A percentile compares a stretch with the other conserved stretches of the same genome.
Conservation (phyloP, 2,888 invertebrate species). For the Meganola albula region DNA sequence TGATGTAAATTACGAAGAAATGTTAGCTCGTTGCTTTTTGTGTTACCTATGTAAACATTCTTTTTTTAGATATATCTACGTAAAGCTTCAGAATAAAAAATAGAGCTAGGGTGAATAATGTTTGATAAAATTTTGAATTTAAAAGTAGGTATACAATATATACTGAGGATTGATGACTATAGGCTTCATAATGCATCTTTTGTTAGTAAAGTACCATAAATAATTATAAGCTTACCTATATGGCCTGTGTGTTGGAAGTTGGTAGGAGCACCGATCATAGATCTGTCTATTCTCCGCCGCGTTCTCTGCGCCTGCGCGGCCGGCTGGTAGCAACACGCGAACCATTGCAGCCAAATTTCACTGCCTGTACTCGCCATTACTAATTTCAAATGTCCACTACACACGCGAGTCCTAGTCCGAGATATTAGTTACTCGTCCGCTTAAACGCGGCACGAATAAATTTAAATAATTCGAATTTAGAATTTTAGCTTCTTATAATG, state of each 20-base stretch:
- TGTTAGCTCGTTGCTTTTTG: no score
- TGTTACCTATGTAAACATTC: no score
- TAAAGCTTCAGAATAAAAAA: no score
- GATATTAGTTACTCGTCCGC: slow-evolving; percentile 26
- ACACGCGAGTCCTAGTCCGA: slow-evolving; percentile 31
- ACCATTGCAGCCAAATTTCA: slow-evolving; percentile 94
- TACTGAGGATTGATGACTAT: not conserved
- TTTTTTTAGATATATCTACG: no score
- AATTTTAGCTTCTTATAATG: slow-evolving; percentile 29
- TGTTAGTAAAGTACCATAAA: no score
- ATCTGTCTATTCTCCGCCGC: slow-evolving; percentile 89
- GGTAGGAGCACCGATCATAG: slow-evolving; percentile 97
- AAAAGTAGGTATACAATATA: not conserved
- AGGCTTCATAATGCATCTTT: no score
- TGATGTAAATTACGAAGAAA: not conserved
- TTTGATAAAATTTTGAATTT: not conserved
- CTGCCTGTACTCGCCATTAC: slow-evolving; percentile 84
- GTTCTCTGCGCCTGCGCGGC: slow-evolving; percentile 84
- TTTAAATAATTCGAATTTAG: slow-evolving; percentile 15
- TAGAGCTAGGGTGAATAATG: no score
- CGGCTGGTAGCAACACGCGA: slow-evolving; percentile 93
- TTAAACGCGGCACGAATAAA: slow-evolving; percentile 28
- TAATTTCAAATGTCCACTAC: slow-evolving; percentile 45
- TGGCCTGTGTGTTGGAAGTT: slow-evolving; percentile 96
- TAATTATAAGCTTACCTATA: slow-evolving; percentile 69